Evolutionary conservation across 2,113 vertebrate species (phyloP).

Genomic region (Cettia cetti): DNA sequence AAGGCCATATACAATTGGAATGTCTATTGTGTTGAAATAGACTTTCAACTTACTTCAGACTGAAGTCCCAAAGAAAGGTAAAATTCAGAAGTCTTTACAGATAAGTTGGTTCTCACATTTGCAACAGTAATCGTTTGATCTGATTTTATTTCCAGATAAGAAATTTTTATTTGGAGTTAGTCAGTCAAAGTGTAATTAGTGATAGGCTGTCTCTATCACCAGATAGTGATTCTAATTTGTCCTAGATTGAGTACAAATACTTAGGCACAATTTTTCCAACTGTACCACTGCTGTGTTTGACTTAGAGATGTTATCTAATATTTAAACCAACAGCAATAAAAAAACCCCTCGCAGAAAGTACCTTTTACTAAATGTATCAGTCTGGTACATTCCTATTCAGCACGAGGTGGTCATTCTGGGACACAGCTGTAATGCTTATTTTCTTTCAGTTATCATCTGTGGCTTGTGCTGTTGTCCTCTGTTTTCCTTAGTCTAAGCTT

Average conservation of each 20-base stretch:
- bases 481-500: background rate
- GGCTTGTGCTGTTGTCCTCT: background rate
- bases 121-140: background rate
- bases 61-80: background rate
- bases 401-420: background rate
- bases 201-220: background rate
- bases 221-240: background rate
- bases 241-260: background rate
- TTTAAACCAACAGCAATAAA: background rate
- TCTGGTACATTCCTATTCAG: background rate
- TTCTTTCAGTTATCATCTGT: background rate
- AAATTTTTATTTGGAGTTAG: background rate
- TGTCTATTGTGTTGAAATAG: background rate
- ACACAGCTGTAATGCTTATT: background rate
- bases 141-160: background rate
- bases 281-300: background rate
- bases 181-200: background rate
- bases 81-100: background rate
- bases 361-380: background rate
- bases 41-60: background rate
- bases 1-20: background rate
- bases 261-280: background rate
- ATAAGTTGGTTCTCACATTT: background rate
- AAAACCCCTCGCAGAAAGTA: background rate
- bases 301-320: background rate